These are phyloP conservation scores for Danaus melanippus DNA, from an alignment of 1,140 invertebrate genomes.

Conservation along the genomic window DNA sequence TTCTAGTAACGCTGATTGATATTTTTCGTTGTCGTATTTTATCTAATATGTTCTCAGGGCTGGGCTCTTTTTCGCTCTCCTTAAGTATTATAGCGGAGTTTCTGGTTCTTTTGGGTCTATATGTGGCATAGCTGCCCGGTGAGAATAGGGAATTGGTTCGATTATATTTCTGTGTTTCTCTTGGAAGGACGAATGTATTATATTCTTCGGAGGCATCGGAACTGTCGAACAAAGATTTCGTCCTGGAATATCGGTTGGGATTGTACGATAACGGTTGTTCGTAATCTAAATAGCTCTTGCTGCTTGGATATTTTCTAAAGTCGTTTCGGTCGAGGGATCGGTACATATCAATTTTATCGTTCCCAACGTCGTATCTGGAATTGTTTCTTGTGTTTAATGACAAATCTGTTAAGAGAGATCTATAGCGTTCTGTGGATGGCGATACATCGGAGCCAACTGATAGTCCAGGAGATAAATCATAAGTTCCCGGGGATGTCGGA, in stretches of 20 bases:
- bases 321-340: conserved; percentile 65
- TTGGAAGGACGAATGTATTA: conserved; percentile 30
- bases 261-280: conserved; percentile 56
- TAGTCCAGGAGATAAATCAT: conserved; percentile 53
- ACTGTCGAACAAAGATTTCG: conserved; percentile 62
- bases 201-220: conserved; percentile 43
- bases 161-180: conserved; percentile 59
- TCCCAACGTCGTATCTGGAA: conserved; percentile 49
- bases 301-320: conserved; percentile 55
- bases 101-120: conserved; percentile 62
- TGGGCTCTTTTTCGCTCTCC: conserved; percentile 64
- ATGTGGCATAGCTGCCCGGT: conserved; percentile 67
- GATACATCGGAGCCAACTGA: conserved; percentile 54
- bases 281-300: conserved; percentile 55
- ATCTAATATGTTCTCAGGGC: conserved; percentile 67
- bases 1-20: conserved; percentile 64
- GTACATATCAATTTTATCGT: conserved; percentile 61
- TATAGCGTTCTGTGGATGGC: conserved; percentile 59
- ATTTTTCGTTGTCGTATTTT: conserved; percentile 68
- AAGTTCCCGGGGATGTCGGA: conserved; percentile 51
- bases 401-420: conserved; percentile 50
- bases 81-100: conserved; percentile 68
- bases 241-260: conserved; percentile 56
- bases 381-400: conserved; percentile 41
- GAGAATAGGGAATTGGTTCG: conserved; percentile 64